Evolutionary conservation across 2,888 invertebrate species (phyloP), one percentile per base, ranked within the genome.

Genomic region (Gari tellinella): DNA sequence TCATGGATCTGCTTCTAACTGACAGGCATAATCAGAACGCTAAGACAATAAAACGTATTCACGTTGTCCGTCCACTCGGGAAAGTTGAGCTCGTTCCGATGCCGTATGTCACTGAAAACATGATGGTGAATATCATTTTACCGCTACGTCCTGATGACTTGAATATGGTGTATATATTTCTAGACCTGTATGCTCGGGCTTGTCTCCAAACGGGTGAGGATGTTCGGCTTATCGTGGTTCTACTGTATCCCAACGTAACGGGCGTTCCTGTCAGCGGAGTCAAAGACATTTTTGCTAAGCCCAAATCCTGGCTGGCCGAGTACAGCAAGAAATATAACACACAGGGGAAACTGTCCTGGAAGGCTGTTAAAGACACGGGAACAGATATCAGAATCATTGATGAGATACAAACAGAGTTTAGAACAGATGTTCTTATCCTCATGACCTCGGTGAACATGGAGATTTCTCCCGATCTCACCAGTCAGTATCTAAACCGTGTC

Each of bases 101-200:
- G 90, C 98, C 98, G 0, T 99, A 98, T 93, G 98, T 99, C 0
- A 99, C 98, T 0, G 99, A 99, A 94, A 96, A 95, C 92, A 95
- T 96, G 7, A 94, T 96, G 80, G 94, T 98, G 4, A 94, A 95
- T 67, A 93, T 98, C 79, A 92, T 98, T 82, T 92, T 98, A 77
- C 95, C 95, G 0, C 93, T 96, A 3, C 94, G 94, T 31, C 83
- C 82, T 15, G 78, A 82, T 23, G 94, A 86, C 38, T 83, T 88
- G 25, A 90, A 93, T 1, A 94, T 94, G 58, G 94, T 95, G 3
- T 90, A 94, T 23, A 93, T 93, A 31, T 96, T 97, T 92, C 93
- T 98, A 60, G 93, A 94, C 38, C 94, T 94, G 66, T 97, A 96
- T 91, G 94, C 95, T 55, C 93, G 94, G 76, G 93, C 94, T 5